Evolutionary conservation across 1,140 invertebrate genomes (phyloP), one percentile per base, ranked within the genome.

Genomic region (Lucilia cuprina): DNA sequence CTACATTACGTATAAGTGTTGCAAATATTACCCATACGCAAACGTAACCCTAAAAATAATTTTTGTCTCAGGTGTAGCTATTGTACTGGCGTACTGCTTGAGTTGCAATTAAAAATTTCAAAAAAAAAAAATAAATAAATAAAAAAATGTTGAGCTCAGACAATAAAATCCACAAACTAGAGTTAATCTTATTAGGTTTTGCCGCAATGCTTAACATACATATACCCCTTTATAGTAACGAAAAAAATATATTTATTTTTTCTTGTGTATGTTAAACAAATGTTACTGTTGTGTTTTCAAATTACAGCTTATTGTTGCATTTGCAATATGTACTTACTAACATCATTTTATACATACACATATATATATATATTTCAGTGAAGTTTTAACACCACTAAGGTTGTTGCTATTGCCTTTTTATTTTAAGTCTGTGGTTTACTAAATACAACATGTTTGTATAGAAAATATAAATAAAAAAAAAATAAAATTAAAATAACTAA

Each of bases 391-490:
- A n/a, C 34, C n/a, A n/a, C 25, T 30, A 3, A 30, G 25, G 1
- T 30, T 1, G 25, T 77, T 77, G 12, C 5, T 13, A 30, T 35
- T 77, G 70, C 21, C 14, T n/a, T 60, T 60, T 47, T 78, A 49
- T 80, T 80, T n/a, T 80, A 50, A 80, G 77, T 41, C 41, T 80
- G 77, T 80, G 77, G 77, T 80, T 80, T 35, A 80, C 75, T 7
- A 47, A 78, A 41, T 5, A 3, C 41, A 41, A 41, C n/a, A 41
- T 3, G 7, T 41, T 3, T 41, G 41, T 41, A 41, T 41, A 41
- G 41, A 41, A 78, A 78, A 78, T 49, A 78, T n/a, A 14, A 49
- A 49, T 19, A 65, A 49, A 49, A 49, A 35, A 19, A 65, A 19
- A 65, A 30, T 25, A 80, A 49, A 80, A 70, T 21, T 70, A 70